Base-by-base conservation (phyloP, 1,140 invertebrate genomes). In the Theocolax elegans region DNA sequence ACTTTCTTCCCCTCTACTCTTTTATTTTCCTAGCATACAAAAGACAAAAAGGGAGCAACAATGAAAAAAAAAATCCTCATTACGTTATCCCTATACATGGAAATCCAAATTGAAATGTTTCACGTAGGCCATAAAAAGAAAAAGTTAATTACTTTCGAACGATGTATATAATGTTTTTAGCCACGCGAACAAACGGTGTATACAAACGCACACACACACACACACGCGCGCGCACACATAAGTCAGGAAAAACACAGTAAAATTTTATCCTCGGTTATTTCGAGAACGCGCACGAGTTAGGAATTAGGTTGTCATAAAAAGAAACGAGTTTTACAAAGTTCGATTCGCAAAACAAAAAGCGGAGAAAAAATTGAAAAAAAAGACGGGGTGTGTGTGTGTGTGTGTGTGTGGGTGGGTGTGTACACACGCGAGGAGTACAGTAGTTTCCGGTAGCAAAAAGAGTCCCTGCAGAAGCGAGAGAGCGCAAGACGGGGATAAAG, bases 401-500 rank as follows among this genome's bases (percentile, higher is more conserved):
- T n/a, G n/a, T n/a, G n/a, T n/a, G n/a, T n/a, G n/a, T n/a, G n/a
- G n/a, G n/a, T n/a, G n/a, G n/a, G n/a, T n/a, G n/a, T n/a, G n/a
- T n/a, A n/a, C n/a, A n/a, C n/a, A n/a, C n/a, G n/a, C n/a, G n/a
- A n/a, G n/a, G n/a, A n/a, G n/a, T n/a, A n/a, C 7, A 27, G 44
- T 31, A 25, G 60, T 64, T 64, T 51, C 31, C 27, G 19, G 12
- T 29, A 10, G 31, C 3, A 35, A 15, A 51, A 67, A 58, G 58
- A 56, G 27, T 17, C 17, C 17, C 13, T 10, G 42, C 56, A 71
- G 65, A 65, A 68, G 62, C 71, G 4, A 35, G 67, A 59, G 49
- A 65, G 62, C 67, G 66, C 68, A 72, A 75, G 71, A 71, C 72
- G 59, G 60, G 69, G 53, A 71, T 72, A 70, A 73, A 72, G 71